These are phyloP conservation scores for Heteromormyrus szaboi DNA, from an alignment of 2,797 vertebrate species.

Conservation along the genomic window DNA sequence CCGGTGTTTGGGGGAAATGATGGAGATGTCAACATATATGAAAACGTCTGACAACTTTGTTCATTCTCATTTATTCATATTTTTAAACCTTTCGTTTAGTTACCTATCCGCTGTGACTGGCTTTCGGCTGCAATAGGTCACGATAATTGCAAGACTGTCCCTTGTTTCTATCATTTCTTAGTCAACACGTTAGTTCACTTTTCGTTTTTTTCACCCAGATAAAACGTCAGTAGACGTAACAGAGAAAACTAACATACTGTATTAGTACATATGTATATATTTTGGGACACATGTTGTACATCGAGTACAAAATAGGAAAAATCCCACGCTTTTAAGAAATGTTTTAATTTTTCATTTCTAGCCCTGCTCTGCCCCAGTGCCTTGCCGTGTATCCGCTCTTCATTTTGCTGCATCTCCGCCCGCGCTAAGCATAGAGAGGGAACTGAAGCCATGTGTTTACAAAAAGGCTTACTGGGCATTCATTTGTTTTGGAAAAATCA, in stretches of 20 bases:
- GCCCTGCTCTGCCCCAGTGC: slow-evolving; percentile 28
- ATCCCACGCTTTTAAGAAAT: slow-evolving; percentile 6
- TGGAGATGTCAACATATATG: not conserved
- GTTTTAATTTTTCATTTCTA: slow-evolving; percentile 36
- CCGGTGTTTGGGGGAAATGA: not conserved
- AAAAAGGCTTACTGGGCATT: slow-evolving; percentile 47
- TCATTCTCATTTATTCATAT: not conserved
- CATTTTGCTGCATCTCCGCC: slow-evolving; percentile 38
- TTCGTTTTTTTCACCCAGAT: not conserved
- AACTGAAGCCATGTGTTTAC: slow-evolving; percentile 52
- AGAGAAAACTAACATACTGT: not conserved
- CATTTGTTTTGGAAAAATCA: slow-evolving; percentile 41
- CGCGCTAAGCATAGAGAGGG: slow-evolving; percentile 45
- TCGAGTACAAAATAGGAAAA: not conserved
- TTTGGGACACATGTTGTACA: not conserved
- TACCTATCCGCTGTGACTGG: not conserved
- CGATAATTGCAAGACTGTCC: not conserved
- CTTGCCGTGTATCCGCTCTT: slow-evolving; percentile 12
- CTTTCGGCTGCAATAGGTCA: not conserved
- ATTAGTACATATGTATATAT: not conserved
- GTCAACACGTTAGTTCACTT: not conserved
- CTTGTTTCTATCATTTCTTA: not conserved
- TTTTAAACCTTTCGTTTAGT: not conserved
- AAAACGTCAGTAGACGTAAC: not conserved
- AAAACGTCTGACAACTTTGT: not conserved